Percentiles rank a stretch among this genome's conserved stretches.
Evolutionary conservation across 1,140 invertebrate species (phyloP).

Genomic region (Aricia agestis): DNA sequence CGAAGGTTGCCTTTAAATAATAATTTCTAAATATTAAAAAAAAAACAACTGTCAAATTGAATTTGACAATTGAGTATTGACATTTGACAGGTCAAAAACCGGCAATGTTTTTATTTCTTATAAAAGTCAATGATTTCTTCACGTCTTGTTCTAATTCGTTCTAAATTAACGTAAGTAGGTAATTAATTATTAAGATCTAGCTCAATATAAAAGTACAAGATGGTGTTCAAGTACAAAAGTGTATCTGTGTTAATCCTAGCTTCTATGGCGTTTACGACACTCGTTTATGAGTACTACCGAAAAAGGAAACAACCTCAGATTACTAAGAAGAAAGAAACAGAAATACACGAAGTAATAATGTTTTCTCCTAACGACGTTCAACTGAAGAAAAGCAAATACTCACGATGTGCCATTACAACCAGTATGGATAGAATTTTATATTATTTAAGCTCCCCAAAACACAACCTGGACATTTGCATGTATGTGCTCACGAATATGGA

Average conservation of each 20-base stretch:
- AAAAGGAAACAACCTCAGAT: slow-evolving; percentile 1
- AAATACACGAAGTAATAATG: slow-evolving; percentile 62
- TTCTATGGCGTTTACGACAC: slow-evolving; percentile 43
- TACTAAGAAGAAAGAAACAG: slow-evolving; percentile 43
- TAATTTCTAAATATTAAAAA: too few species aligned
- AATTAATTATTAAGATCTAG: too few species aligned
- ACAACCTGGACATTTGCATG: slow-evolving; percentile 60
- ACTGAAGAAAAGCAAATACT: slow-evolving; percentile 54
- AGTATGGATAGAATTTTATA: slow-evolving; percentile 52
- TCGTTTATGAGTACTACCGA: slow-evolving; percentile 44
- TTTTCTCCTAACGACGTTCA: slow-evolving; percentile 40
- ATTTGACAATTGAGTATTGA: too few species aligned
- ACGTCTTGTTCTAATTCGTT: too few species aligned
- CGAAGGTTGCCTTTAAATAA: too few species aligned
- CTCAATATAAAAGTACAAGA: neutral
- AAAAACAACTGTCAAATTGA: too few species aligned
- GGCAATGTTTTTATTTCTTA: too few species aligned
- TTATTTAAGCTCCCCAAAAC: slow-evolving; percentile 45
- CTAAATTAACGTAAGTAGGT: neutral
- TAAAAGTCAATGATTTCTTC: too few species aligned
- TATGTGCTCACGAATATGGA: slow-evolving; percentile 61
- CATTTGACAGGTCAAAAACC: too few species aligned
- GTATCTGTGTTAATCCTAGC: slow-evolving; percentile 32
- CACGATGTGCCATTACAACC: slow-evolving; percentile 42
- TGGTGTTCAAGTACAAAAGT: slow-evolving; percentile 32